phyloP scores from a whole-genome alignment of 30 jellyfish, hydroid and myxozoan genomes.

The Haliclystus octoradiatus region DNA sequence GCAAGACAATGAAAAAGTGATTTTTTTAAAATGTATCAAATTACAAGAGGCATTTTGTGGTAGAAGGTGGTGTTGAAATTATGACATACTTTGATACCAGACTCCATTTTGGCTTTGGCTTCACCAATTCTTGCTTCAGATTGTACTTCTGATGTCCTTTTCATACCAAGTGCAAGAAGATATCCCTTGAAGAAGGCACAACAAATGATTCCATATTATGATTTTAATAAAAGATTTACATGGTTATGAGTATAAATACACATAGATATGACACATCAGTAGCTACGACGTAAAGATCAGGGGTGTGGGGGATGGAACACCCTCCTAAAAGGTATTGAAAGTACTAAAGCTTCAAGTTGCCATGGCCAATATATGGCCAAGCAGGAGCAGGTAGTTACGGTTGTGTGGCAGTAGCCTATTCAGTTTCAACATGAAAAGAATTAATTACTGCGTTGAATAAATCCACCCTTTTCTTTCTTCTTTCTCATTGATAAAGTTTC shows the following conservation, averaged over 20 bases:
- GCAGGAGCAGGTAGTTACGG: no score
- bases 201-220: background rate
- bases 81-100: slow-evolving; percentile 65
- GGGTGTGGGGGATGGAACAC: no score
- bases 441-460: no score
- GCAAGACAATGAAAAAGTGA: background rate
- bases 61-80: background rate
- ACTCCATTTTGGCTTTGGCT: slow-evolving; percentile 84
- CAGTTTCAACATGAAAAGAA: no score
- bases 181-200: slow-evolving; percentile 63
- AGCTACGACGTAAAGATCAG: background rate
- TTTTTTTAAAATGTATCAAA: background rate
- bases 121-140: slow-evolving; percentile 86
- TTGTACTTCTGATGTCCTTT: slow-evolving; percentile 83
- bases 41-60: background rate
- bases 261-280: background rate
- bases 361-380: no score
- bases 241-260: background rate
- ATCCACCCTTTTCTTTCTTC: no score
- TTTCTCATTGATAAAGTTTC: no score
- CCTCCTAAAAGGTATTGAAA: no score
- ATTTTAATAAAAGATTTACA: background rate
- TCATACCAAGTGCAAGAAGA: slow-evolving; percentile 69
- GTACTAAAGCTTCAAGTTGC: no score
- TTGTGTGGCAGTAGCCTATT: no score